Conservation (phyloP, 2,113 vertebrate genomes). For the Sus scrofa region DNA sequence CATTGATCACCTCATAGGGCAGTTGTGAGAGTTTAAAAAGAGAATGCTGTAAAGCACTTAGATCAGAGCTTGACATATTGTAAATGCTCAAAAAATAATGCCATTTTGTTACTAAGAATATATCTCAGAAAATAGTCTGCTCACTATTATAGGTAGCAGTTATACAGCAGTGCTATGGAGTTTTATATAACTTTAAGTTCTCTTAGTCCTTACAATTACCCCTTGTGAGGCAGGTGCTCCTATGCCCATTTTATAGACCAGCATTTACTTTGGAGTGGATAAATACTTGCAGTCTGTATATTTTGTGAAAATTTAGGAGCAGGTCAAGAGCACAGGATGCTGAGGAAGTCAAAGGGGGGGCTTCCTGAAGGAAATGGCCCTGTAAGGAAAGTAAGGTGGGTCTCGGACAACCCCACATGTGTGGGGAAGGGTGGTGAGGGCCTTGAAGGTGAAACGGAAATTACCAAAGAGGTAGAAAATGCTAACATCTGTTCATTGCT, state of each 20-base stretch:
- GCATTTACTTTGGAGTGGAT: background rate
- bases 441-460: background rate
- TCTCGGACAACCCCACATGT: background rate
- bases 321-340: background rate
- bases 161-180: background rate
- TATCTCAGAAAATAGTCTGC: background rate
- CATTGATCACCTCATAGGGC: background rate
- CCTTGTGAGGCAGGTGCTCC: background rate
- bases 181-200: conserved; percentile 1
- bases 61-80: background rate
- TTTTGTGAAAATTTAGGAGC: background rate
- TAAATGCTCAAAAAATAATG: background rate
- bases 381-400: background rate
- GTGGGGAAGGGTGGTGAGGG: background rate
- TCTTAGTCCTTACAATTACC: background rate
- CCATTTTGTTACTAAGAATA: conserved; percentile 7
- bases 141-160: background rate
- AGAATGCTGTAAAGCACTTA: conserved; percentile 6
- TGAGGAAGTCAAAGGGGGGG: background rate
- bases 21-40: background rate
- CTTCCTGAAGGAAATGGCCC: background rate
- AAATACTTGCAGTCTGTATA: background rate
- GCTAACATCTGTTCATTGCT: background rate
- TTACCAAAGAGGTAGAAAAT: background rate
- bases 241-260: background rate